A percentile compares a stretch with the other conserved stretches of the same genome.
These are phyloP conservation scores for Agonopterix alstromeriana DNA, from an alignment of 2,888 invertebrate species.

Conservation along the genomic window DNA sequence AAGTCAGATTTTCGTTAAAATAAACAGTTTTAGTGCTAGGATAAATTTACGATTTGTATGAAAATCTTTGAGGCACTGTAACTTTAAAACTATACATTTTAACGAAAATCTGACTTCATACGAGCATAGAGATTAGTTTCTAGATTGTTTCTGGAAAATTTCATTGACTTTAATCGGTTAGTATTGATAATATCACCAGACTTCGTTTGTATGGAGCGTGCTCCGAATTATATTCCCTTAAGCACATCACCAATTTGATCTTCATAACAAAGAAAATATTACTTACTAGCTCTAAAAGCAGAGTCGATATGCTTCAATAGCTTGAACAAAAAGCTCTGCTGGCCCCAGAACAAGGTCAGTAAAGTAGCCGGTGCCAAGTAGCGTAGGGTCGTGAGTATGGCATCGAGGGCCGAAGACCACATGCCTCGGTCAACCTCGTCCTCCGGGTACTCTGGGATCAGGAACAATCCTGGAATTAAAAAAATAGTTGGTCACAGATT, in stretches of 20 bases:
- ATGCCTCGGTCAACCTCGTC: conserved; percentile 58
- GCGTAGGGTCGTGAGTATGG: conserved; percentile 68
- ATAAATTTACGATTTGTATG: too few relatives aligned
- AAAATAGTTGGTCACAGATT: not conserved
- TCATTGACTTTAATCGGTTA: too few relatives aligned
- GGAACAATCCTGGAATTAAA: conserved; percentile 56
- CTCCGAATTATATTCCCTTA: too few relatives aligned
- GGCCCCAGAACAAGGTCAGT: conserved; percentile 73
- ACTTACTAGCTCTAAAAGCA: conserved; percentile 73
- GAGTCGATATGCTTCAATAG: conserved; percentile 72
- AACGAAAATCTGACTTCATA: too few relatives aligned
- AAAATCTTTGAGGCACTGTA: too few relatives aligned
- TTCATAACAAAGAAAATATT: not conserved
- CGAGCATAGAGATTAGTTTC: too few relatives aligned
- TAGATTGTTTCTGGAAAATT: too few relatives aligned
- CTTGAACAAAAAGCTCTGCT: conserved; percentile 70
- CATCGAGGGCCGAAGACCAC: conserved; percentile 66
- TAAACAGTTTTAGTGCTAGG: too few relatives aligned
- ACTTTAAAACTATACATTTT: too few relatives aligned
- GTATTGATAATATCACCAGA: too few relatives aligned
- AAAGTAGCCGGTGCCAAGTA: conserved; percentile 76
- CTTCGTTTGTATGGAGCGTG: too few relatives aligned
- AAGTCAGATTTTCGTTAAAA: too few relatives aligned
- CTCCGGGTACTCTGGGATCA: conserved; percentile 68
- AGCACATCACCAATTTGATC: not conserved